A percentile compares a stretch with the other conserved stretches of the same genome.
Evolutionary conservation across 2,888 invertebrate genomes (phyloP).

Genomic region (Drosophila cognata): DNA sequence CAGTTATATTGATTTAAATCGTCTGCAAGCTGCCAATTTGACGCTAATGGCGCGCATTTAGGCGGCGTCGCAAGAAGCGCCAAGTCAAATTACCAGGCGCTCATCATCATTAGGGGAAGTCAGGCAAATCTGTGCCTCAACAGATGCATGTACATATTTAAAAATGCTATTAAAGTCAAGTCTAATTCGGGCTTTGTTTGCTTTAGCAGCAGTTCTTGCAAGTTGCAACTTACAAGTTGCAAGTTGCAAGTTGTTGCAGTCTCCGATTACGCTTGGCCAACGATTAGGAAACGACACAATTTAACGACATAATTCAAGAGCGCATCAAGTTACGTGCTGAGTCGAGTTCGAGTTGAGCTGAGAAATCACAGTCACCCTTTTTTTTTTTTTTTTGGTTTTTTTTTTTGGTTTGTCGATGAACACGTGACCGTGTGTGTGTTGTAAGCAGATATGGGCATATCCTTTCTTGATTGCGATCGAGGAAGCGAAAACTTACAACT

Average conservation of each 20-base stretch:
- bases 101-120: slow-evolving; percentile 70
- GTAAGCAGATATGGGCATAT: slow-evolving; percentile 81
- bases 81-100: slow-evolving; percentile 48
- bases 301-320: slow-evolving; percentile 80
- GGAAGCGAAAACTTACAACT: slow-evolving; percentile 83
- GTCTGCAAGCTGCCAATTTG: slow-evolving; percentile 75
- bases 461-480: slow-evolving; percentile 80
- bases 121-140: slow-evolving; percentile 1
- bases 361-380: slow-evolving; percentile 63
- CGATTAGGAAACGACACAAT: slow-evolving; percentile 80
- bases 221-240: slow-evolving; percentile 21
- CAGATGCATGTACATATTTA: slow-evolving; percentile 4
- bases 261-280: slow-evolving; percentile 69
- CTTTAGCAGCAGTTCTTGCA: slow-evolving; percentile 23
- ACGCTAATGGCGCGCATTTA: slow-evolving; percentile 65
- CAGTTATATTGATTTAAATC: slow-evolving; percentile 78
- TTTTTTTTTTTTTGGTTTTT: not conserved
- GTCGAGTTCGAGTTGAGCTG: slow-evolving; percentile 7
- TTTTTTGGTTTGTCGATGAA: not conserved
- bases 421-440: slow-evolving; percentile 47
- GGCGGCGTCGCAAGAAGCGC: slow-evolving; percentile 46
- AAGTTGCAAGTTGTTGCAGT: slow-evolving; percentile 25
- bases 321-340: slow-evolving; percentile 69
- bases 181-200: slow-evolving; percentile 55
- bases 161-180: slow-evolving; percentile 28